These are phyloP conservation scores for rat (Rattus norvegicus) DNA, from an alignment of 2,113 vertebrate species.

Conservation along the genomic window DNA sequence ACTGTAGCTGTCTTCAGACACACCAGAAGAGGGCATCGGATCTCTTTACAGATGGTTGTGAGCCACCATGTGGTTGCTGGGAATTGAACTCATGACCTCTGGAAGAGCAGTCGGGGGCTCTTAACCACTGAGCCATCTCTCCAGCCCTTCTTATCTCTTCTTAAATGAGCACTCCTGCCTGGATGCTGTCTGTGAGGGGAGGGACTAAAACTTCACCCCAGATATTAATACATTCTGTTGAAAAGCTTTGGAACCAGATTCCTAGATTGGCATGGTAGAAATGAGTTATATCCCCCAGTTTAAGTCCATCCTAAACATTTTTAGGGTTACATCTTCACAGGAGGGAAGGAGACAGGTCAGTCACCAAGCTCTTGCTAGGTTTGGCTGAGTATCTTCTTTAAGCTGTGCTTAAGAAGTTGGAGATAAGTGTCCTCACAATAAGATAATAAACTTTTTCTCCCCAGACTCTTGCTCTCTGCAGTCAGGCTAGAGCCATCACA, in stretches of 20 bases:
- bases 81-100: too few relatives aligned
- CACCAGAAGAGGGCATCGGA: too few relatives aligned
- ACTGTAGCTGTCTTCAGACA: too few relatives aligned
- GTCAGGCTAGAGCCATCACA: not conserved
- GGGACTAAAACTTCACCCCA: not conserved
- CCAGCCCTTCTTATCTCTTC: not conserved
- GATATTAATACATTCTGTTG: not conserved
- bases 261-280: not conserved
- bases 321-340: not conserved
- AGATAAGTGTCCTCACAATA: not conserved
- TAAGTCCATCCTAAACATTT: not conserved
- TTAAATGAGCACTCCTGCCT: not conserved
- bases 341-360: not conserved
- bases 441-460: not conserved
- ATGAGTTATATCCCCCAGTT: not conserved
- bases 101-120: too few relatives aligned
- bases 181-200: not conserved
- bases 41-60: too few relatives aligned
- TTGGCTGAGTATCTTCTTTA: not conserved
- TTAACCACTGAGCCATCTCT: too few relatives aligned
- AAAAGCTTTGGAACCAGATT: not conserved
- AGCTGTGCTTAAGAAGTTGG: not conserved
- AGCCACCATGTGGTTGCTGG: too few relatives aligned
- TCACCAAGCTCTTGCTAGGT: not conserved
- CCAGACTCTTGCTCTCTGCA: not conserved